Evolutionary conservation across 1,140 invertebrate genomes (phyloP).

Genomic region (Diprion similis): DNA sequence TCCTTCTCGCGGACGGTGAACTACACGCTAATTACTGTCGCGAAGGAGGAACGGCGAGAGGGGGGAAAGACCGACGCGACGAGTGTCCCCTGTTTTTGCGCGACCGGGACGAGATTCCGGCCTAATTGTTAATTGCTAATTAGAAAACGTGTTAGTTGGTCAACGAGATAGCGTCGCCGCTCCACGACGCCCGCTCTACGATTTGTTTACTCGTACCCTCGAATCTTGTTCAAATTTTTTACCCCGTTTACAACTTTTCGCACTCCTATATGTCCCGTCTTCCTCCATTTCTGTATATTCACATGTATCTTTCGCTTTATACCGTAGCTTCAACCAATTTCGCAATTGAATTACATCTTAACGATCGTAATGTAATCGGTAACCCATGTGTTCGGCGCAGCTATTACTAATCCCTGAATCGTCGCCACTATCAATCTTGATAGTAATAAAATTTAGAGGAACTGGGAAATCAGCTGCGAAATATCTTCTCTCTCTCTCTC

Average conservation of each 20-base stretch:
- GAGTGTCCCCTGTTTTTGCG: conserved; percentile 1
- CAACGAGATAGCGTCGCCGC: conserved; percentile 13
- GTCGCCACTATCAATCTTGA: too few relatives aligned
- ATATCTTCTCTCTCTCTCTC: not conserved
- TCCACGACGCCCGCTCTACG: not conserved
- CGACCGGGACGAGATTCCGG: not conserved
- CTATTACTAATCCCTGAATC: too few relatives aligned
- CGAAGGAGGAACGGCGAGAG: not conserved
- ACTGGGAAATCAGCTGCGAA: not conserved
- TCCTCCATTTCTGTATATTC: too few relatives aligned
- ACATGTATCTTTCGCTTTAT: too few relatives aligned
- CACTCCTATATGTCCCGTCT: too few relatives aligned
- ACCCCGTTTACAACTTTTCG: too few relatives aligned
- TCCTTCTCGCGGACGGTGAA: not conserved
- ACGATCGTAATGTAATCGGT: too few relatives aligned
- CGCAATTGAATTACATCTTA: too few relatives aligned
- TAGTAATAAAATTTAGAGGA: too few relatives aligned
- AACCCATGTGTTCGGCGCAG: too few relatives aligned
- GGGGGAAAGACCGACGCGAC: not conserved
- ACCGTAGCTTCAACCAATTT: too few relatives aligned
- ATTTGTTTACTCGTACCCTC: not conserved
- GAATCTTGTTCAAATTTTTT: not conserved
- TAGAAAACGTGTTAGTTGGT: conserved; percentile 20
- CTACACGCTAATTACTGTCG: conserved; percentile 1
- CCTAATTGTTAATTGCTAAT: conserved; percentile 21